Evolutionary conservation across 35 echinoderm and acorn worm species (phyloP), one percentile per base, ranked within the genome.

Genomic region (Patiria miniata): DNA sequence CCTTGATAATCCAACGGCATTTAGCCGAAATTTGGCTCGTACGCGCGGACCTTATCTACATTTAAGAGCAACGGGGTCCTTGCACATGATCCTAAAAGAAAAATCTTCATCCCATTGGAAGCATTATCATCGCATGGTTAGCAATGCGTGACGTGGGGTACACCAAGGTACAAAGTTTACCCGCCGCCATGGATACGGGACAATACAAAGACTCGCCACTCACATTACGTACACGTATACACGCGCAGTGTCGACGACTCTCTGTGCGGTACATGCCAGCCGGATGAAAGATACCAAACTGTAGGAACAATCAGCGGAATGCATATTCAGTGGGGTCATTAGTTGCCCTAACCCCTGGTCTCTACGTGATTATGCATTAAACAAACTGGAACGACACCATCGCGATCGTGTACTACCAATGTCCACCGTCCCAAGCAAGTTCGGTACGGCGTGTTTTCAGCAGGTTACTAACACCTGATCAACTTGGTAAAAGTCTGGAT

Each of bases 281-380:
- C 65, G 21, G 65, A 73, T 59, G 0, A 73, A 73, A 73, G 2
- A 34, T 12, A 32, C 29, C 65, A 6, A 47, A 12, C 42, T 47
- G n/a, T n/a, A 47, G 42, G 42, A 47, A 47, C 42, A 47, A 47
- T 47, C 65, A 73, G 0, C 18, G 65, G 14, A 73, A 18, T 73
- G 65, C 65, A 73, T 73, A 73, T 73, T 73, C 65, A 73, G 14
- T 73, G 29, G 65, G 65, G 65, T 73, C 65, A 73, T 32, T 73
- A 73, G 21, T 73, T 73, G 30, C 26, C 65, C 29, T 73, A 73
- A 73, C 65, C 65, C 29, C 65, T 26, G 65, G 65, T 73, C 65
- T 73, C 65, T 73, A 73, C 34, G 65, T 73, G 34, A 23, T 23
- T 73, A 26, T 32, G 26, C 14, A 32, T 34, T 9, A 73, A 36